Base-by-base conservation (phyloP, 2,888 invertebrate species). In the Drosophila maculinotata region DNA sequence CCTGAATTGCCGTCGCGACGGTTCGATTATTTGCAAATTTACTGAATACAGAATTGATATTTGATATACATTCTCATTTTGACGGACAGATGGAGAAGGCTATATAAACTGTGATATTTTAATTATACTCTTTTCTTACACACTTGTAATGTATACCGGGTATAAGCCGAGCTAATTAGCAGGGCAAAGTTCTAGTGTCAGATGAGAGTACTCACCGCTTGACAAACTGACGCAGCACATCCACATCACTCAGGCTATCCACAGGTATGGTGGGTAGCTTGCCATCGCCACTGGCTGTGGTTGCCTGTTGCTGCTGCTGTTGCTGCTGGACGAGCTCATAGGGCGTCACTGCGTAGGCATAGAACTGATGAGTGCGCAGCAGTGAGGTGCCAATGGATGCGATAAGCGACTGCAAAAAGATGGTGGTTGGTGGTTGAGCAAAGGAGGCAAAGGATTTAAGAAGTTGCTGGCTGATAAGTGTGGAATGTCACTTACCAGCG, bases 221-320 rank as follows among this genome's bases (percentile, higher is more conserved):
- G 62, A 98, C 93, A 87, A 97, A 98, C 74, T 97, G 95, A 85
- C 95, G 95, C 52, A 98, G 92, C 0, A 98, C 94, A 82, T 98
- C 97, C 54, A 90, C 90, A 88, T 92, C 92, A 76, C 91, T 91
- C 31, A 92, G 88, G 67, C 90, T 89, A 59, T 92, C 92, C 75
- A 92, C 90, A 28, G 92, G 91, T 75, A 92, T 91, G 52, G 90
- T 90, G 81, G 91, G 91, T 75, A 92, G 71, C 76, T 90, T 91
- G 71, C 90, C 89, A 76, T 79, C 51, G 48, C 62, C 49, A 59
- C 56, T 57, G 17, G 31, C 35, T 25, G 23, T 10, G 28, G 65
- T 31, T 56, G 69, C 59, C 28, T 60, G 62, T 28, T 64, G 66
- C 52, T 66, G 65, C 39, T 64, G 67, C 35, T 51, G 28, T 4